Evolutionary conservation across 2,797 vertebrate genomes (phyloP).

Genomic region (Chanos chanos): DNA sequence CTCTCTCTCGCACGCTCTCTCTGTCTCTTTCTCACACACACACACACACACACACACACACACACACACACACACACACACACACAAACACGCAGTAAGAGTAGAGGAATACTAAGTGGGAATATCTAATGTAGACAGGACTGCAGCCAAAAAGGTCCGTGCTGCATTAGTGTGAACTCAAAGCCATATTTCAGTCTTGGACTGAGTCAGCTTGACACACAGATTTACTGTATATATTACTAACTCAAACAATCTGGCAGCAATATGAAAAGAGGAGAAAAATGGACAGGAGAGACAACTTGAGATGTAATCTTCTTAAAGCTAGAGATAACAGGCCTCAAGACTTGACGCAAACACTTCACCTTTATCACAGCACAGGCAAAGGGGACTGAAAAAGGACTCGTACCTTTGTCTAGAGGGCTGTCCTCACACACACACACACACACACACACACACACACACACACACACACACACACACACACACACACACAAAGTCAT

Average conservation of each 20-base stretch:
- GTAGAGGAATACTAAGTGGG: too few relatives aligned
- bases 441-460: not conserved
- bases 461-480: not conserved
- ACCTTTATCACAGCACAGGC: slow-evolving; percentile 11
- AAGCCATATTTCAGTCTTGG: not conserved
- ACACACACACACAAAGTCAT: not conserved
- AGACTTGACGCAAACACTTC: slow-evolving; percentile 43
- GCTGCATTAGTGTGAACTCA: slow-evolving; percentile 8
- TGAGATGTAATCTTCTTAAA: slow-evolving; percentile 54
- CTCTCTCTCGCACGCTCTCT: too few relatives aligned
- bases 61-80: too few relatives aligned
- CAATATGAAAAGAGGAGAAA: slow-evolving; percentile 33
- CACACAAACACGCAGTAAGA: too few relatives aligned
- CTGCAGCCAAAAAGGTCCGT: too few relatives aligned
- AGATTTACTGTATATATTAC: too few relatives aligned
- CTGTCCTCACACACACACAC: slow-evolving; percentile 8
- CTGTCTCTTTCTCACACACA: too few relatives aligned
- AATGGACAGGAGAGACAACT: slow-evolving; percentile 25
- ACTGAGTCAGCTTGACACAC: slow-evolving; percentile 30
- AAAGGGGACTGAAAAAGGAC: slow-evolving; percentile 30
- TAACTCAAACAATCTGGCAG: too few relatives aligned
- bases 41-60: too few relatives aligned
- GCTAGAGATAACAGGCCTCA: slow-evolving; percentile 40
- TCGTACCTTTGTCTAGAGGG: not conserved
- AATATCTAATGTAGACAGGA: too few relatives aligned